Conservation (phyloP, 2,888 invertebrate species). For the Cheilosia urbana region DNA sequence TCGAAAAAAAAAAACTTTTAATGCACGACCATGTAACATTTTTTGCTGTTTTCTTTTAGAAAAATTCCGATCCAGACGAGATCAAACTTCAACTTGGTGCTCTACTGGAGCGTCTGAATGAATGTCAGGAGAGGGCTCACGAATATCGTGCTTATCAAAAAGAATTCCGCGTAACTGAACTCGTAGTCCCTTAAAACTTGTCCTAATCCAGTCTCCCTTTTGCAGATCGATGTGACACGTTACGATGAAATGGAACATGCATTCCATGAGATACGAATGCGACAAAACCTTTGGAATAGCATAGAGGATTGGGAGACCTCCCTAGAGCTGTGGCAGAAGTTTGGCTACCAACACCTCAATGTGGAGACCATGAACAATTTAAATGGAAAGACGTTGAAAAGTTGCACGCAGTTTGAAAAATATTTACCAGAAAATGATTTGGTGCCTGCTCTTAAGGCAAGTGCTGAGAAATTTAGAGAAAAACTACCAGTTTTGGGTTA, state of each 20-base stretch:
- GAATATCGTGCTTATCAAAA: constrained; percentile 93
- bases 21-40: no score
- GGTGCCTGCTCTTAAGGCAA: constrained; percentile 89
- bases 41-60: constrained; percentile 84
- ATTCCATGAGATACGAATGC: constrained; percentile 90
- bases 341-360: constrained; percentile 85
- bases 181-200: not conserved
- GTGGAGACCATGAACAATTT: constrained; percentile 89
- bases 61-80: constrained; percentile 88
- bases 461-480: constrained; percentile 91
- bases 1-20: no score
- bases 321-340: constrained; percentile 87
- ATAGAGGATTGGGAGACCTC: constrained; percentile 90
- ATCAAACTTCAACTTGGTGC: constrained; percentile 87
- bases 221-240: constrained; percentile 92
- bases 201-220: constrained; percentile 7
- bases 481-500: constrained; percentile 92
- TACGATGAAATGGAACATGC: constrained; percentile 92
- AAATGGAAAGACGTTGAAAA: constrained; percentile 88
- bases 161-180: constrained; percentile 89
- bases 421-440: constrained; percentile 92
- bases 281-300: constrained; percentile 92
- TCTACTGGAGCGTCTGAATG: constrained; percentile 87
- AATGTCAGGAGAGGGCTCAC: constrained; percentile 88
- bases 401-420: constrained; percentile 91